Percentiles rank a stretch among this genome's conserved stretches.
Conservation (phyloP, 2,888 invertebrate species). For the Julus scanicus region DNA sequence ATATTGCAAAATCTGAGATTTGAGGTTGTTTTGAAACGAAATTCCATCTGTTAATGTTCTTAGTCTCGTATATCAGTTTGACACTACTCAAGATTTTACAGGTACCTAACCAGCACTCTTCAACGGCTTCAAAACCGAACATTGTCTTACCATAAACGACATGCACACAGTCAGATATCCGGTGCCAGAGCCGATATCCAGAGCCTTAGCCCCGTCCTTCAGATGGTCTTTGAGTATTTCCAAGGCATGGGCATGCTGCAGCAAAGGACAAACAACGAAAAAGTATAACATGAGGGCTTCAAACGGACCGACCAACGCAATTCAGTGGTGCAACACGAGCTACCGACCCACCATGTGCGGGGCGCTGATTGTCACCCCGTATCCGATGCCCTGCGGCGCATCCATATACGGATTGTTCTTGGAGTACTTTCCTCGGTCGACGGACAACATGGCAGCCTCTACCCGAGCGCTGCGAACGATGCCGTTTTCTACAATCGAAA, state of each 20-base stretch:
- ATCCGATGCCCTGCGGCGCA: constrained; percentile 93
- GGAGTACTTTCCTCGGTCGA: constrained; percentile 86
- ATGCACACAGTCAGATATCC: constrained; percentile 94
- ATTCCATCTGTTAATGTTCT: too few relatives aligned
- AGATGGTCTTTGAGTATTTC: constrained; percentile 85
- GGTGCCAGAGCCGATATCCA: constrained; percentile 94
- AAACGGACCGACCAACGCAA: neutral
- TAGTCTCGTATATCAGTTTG: too few relatives aligned
- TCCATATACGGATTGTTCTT: constrained; percentile 85
- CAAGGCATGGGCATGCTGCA: constrained; percentile 89
- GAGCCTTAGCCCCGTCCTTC: constrained; percentile 78
- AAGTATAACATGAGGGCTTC: neutral
- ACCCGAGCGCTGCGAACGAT: constrained; percentile 82
- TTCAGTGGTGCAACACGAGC: neutral
- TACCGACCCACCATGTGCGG: constrained; percentile 85
- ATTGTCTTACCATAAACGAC: constrained; percentile 75
- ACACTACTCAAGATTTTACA: neutral
- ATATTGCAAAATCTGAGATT: too few relatives aligned
- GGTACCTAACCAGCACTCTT: neutral
- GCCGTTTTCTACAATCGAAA: constrained; percentile 74
- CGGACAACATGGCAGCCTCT: constrained; percentile 81
- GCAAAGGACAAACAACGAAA: constrained; percentile 51
- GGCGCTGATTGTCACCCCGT: constrained; percentile 93
- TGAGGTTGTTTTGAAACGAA: too few relatives aligned
- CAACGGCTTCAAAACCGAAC: neutral